Evolutionary conservation across 2,113 vertebrate genomes (phyloP).

Genomic region (Antechinus stuartii): DNA sequence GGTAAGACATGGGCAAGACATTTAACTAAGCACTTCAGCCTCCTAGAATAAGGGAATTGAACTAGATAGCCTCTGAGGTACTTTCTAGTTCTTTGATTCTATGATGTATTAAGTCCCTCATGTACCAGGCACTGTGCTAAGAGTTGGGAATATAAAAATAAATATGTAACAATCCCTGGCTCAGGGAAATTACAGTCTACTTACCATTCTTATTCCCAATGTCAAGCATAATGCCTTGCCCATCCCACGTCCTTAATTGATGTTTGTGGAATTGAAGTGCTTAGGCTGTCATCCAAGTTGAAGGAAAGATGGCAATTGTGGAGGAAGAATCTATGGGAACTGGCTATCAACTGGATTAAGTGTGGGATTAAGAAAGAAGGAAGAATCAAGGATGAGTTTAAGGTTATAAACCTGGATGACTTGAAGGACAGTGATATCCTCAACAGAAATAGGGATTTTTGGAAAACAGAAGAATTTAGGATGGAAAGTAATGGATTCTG

Average conservation of each 20-base stretch:
- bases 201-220: not conserved
- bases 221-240: not conserved
- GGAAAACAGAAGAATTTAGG: not conserved
- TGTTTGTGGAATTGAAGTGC: not conserved
- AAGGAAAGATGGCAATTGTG: not conserved
- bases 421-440: not conserved
- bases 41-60: too few species aligned
- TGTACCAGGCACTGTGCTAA: not conserved
- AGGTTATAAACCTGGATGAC: not conserved
- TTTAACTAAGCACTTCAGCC: too few species aligned
- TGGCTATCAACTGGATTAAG: not conserved
- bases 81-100: not conserved
- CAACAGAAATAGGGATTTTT: not conserved
- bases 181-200: not conserved
- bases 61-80: too few species aligned
- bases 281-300: not conserved
- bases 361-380: not conserved
- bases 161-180: not conserved
- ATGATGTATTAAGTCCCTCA: not conserved
- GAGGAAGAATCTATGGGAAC: not conserved
- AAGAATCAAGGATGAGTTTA: not conserved
- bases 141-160: not conserved
- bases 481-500: not conserved
- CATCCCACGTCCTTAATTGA: not conserved
- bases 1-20: too few species aligned